phyloP scores from a whole-genome alignment of 1,140 invertebrate species.

The Hirudo medicinalis region DNA sequence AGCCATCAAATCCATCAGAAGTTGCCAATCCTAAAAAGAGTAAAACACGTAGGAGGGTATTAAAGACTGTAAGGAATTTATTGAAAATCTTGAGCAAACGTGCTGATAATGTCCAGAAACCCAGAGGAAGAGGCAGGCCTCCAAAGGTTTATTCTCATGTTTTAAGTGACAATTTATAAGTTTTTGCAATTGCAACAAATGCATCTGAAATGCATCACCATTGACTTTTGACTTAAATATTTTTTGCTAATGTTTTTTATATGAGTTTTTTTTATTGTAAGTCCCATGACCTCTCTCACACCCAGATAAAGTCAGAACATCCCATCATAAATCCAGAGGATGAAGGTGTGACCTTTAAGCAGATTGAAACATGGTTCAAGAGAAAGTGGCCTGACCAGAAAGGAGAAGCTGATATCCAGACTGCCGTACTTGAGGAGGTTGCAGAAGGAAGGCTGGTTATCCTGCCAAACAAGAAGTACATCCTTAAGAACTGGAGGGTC shows the following conservation, averaged over 20 bases:
- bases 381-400: neutral
- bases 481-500: neutral
- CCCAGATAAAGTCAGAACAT: no score
- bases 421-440: neutral
- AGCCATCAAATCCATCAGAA: no score
- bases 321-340: neutral
- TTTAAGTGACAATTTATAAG: neutral
- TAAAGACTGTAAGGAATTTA: neutral
- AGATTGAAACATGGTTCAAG: neutral
- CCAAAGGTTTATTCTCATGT: neutral
- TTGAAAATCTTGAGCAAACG: constrained; percentile 3
- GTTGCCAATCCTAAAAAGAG: neutral
- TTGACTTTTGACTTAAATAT: neutral
- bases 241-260: neutral
- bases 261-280: neutral
- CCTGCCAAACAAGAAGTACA: constrained; percentile 11
- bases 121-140: neutral
- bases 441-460: neutral
- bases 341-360: constrained; percentile 10
- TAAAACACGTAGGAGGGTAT: neutral
- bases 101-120: neutral
- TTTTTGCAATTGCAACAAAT: neutral
- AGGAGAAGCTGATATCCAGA: neutral
- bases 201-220: neutral
- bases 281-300: neutral